Percentiles rank a stretch among this genome's conserved stretches.
phyloP scores from a whole-genome alignment of 2,888 invertebrate genomes.

The Drosophila flavopinicola region DNA sequence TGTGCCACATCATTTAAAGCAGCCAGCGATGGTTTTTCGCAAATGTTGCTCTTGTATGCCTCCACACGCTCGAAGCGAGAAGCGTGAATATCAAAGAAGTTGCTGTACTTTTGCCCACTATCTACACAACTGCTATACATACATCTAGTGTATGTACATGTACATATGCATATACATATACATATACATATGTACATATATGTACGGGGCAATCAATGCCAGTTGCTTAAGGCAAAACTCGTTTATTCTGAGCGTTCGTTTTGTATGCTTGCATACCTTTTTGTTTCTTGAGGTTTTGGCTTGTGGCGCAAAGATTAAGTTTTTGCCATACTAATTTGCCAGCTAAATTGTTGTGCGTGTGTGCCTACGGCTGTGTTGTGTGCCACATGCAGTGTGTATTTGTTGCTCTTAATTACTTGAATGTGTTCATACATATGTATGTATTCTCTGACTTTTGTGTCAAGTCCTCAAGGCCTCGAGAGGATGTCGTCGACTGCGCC shows the following conservation, averaged over 20 bases:
- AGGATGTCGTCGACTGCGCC: slow-evolving; percentile 20
- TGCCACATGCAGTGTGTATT: slow-evolving; percentile 29
- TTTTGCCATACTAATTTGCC: slow-evolving; percentile 73
- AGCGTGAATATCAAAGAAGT: slow-evolving; percentile 47
- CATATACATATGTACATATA: not conserved
- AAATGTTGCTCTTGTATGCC: slow-evolving; percentile 18
- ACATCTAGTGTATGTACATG: too few relatives aligned
- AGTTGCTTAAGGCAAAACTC: slow-evolving; percentile 61
- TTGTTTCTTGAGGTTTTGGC: slow-evolving; percentile 46
- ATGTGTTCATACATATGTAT: slow-evolving; percentile 39
- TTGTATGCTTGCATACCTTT: slow-evolving; percentile 48
- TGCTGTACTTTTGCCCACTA: slow-evolving; percentile 50
- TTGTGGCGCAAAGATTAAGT: slow-evolving; percentile 65
- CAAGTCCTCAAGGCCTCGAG: slow-evolving; percentile 14
- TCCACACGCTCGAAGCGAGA: not conserved
- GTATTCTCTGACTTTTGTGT: slow-evolving; percentile 29
- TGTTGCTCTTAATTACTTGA: slow-evolving; percentile 66
- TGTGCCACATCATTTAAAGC: slow-evolving; percentile 67
- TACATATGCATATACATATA: not conserved
- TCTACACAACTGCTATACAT: slow-evolving; percentile 17
- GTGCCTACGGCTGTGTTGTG: slow-evolving; percentile 16
- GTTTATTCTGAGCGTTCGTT: slow-evolving; percentile 46
- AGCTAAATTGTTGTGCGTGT: slow-evolving; percentile 52
- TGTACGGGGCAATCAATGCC: slow-evolving; percentile 63
- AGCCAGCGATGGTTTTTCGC: slow-evolving; percentile 15